A percentile compares a stretch with the other conserved stretches of the same genome.
Conservation (phyloP, 2,113 vertebrate species). For the Pseudonaja textilis region DNA sequence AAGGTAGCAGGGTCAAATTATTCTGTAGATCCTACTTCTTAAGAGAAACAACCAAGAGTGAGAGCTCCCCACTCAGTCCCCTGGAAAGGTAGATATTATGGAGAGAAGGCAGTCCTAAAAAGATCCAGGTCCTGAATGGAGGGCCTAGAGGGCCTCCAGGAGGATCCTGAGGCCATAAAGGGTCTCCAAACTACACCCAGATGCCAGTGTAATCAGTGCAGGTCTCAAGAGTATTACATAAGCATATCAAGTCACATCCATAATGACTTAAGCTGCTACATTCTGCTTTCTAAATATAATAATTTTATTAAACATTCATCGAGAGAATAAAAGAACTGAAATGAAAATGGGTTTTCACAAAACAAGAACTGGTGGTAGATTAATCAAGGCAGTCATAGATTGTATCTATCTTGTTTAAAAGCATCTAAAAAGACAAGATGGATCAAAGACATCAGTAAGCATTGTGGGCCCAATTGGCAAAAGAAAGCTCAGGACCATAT, state of each 20-base stretch:
- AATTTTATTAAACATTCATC: background rate
- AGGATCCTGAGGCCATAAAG: background rate
- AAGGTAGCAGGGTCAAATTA: background rate
- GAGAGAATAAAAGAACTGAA: too few relatives aligned
- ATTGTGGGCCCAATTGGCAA: too few relatives aligned
- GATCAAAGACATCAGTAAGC: too few relatives aligned
- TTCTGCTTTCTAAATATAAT: background rate
- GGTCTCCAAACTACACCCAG: background rate
- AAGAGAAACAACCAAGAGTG: background rate
- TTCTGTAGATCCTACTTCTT: background rate
- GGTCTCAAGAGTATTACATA: background rate
- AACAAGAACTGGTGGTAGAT: too few relatives aligned
- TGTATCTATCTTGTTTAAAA: too few relatives aligned
- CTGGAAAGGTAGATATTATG: background rate
- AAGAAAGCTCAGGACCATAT: too few relatives aligned
- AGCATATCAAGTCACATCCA: background rate
- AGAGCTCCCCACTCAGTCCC: background rate
- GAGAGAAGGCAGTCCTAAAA: background rate
- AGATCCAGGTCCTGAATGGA: background rate
- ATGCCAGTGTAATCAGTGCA: background rate
- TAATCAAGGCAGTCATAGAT: too few relatives aligned
- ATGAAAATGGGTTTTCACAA: too few relatives aligned
- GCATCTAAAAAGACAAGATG: too few relatives aligned
- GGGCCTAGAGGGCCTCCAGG: too few relatives aligned
- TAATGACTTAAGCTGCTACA: background rate